Evolutionary conservation across 1,140 invertebrate species (phyloP).

Genomic region (Zaprionus ghesquierei): DNA sequence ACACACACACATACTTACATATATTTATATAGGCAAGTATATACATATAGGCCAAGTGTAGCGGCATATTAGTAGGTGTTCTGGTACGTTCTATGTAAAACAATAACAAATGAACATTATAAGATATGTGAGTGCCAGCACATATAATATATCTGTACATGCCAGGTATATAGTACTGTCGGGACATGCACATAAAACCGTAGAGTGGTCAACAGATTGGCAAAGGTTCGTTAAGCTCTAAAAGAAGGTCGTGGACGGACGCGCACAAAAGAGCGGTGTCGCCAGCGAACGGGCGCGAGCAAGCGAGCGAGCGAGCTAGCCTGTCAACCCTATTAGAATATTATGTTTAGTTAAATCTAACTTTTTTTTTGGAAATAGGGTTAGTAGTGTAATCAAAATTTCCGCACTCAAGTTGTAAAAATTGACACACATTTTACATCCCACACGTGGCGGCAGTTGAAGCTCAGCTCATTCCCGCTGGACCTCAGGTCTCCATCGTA

Average conservation of each 20-base stretch:
- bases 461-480: conserved; percentile 25
- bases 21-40: conserved; percentile 8
- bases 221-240: conserved; percentile 60
- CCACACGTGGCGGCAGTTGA: conserved; percentile 62
- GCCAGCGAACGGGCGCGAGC: conserved; percentile 16
- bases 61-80: conserved; percentile 25
- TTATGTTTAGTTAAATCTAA: conserved; percentile 73
- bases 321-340: conserved; percentile 35
- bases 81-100: conserved; percentile 11
- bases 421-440: conserved; percentile 71
- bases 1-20: conserved; percentile 20
- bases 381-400: conserved; percentile 68
- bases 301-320: conserved; percentile 1
- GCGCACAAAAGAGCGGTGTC: conserved; percentile 44
- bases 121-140: conserved; percentile 22
- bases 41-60: conserved; percentile 9
- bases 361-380: conserved; percentile 52
- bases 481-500: conserved; percentile 23
- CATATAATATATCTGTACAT: conserved; percentile 22
- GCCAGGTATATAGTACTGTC: conserved; percentile 13
- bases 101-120: conserved; percentile 18
- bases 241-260: conserved; percentile 53
- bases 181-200: conserved; percentile 40
- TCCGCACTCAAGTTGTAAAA: conserved; percentile 58
- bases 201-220: conserved; percentile 73